Conservation (phyloP, 2,113 vertebrate species). For the Heterocephalus glaber region DNA sequence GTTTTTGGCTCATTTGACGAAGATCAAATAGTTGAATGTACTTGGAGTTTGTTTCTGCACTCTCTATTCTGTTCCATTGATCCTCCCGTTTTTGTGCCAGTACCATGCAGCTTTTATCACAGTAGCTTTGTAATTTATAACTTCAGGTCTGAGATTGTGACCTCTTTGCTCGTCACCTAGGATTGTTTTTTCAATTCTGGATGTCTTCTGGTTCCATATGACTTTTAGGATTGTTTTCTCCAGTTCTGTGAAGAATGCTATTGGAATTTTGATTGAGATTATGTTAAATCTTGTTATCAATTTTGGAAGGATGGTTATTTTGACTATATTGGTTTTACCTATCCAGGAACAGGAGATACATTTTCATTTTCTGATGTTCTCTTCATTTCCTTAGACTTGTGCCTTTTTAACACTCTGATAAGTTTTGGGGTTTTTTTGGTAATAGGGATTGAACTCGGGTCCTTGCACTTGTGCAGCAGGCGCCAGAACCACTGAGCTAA, state of each 20-base stretch:
- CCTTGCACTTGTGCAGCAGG: no score
- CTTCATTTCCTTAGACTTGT: background rate
- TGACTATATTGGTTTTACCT: background rate
- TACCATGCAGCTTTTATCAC: background rate
- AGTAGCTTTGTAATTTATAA: background rate
- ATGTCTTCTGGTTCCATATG: background rate
- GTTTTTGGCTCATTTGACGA: background rate
- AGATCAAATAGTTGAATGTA: background rate
- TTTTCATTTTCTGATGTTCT: background rate
- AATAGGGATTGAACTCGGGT: no score
- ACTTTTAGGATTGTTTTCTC: background rate
- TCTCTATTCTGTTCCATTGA: background rate
- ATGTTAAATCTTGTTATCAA: background rate
- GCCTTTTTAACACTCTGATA: background rate
- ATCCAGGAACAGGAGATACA: background rate
- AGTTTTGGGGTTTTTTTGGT: no score
- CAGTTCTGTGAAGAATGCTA: background rate
- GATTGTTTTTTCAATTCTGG: background rate
- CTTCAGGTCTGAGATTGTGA: background rate
- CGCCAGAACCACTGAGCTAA: no score
- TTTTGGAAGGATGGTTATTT: background rate
- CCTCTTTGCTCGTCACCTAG: background rate
- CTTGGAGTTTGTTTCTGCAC: background rate
- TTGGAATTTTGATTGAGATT: background rate
- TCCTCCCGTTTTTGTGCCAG: background rate